Percentiles rank a stretch among this genome's conserved stretches.
These are phyloP conservation scores for Aurelia aurita complex sp. Pacific DNA, from an alignment of 30 jellyfish, hydroid and myxozoan genomes.

Conservation along the genomic window DNA sequence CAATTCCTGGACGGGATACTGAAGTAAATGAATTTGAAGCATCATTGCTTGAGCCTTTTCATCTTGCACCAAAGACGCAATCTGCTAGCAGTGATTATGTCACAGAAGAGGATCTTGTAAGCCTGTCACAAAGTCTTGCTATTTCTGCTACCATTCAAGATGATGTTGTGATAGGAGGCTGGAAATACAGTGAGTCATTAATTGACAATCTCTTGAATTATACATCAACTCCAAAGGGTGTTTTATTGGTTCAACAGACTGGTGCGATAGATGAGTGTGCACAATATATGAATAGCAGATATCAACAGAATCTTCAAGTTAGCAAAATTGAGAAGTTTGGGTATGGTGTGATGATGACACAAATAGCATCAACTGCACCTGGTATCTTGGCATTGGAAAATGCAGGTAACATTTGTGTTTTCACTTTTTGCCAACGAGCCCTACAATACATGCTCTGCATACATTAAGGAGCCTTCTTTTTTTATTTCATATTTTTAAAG, in stretches of 20 bases:
- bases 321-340: conserved; percentile 84
- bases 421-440: too few relatives aligned
- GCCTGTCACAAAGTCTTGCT: not conserved
- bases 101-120: conserved; percentile 37
- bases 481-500: too few relatives aligned
- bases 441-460: too few relatives aligned
- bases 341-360: conserved; percentile 76
- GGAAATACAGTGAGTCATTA: conserved; percentile 39
- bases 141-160: conserved; percentile 1
- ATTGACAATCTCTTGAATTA: conserved; percentile 71
- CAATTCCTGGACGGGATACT: not conserved
- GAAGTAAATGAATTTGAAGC: not conserved
- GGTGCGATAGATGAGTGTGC: conserved; percentile 82
- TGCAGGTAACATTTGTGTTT: conserved; percentile 46
- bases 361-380: conserved; percentile 82
- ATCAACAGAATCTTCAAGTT: conserved; percentile 64
- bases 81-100: not conserved
- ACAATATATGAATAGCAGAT: conserved; percentile 54
- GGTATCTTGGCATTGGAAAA: conserved; percentile 82
- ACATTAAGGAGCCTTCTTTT: too few relatives aligned
- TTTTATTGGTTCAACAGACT: conserved; percentile 63
- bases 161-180: not conserved
- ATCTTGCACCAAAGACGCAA: not conserved
- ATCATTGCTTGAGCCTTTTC: not conserved
- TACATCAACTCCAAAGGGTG: conserved; percentile 94